phyloP scores from a whole-genome alignment of 2,113 vertebrate species.

The Pedionomus torquatus region DNA sequence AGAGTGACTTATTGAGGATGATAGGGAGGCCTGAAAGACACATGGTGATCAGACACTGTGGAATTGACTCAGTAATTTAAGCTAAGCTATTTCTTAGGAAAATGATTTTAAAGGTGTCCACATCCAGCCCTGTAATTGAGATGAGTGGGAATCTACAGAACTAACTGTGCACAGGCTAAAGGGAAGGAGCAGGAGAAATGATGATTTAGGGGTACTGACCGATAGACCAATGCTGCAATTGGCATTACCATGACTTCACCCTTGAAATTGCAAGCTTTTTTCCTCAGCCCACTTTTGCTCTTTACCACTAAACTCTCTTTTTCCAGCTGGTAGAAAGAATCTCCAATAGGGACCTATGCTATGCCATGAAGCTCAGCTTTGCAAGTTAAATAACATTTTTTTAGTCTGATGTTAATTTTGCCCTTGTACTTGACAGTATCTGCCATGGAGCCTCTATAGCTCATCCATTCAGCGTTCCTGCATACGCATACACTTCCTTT shows the following conservation, averaged over 20 bases:
- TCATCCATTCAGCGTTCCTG: not conserved
- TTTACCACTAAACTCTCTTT: not conserved
- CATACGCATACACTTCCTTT: not conserved
- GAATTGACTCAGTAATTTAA: not conserved
- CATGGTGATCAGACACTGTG: accelerated
- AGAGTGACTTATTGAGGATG: not conserved
- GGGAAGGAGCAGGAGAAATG: accelerated
- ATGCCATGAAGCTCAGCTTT: not conserved
- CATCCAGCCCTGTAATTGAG: not conserved
- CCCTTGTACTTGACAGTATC: not conserved
- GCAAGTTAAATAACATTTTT: not conserved
- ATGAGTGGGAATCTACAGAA: not conserved
- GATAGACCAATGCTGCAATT: not conserved
- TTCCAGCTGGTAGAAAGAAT: not conserved
- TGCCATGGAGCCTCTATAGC: accelerated
- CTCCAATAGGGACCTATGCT: not conserved
- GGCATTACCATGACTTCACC: not conserved
- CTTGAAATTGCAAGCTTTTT: accelerated
- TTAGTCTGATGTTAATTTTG: not conserved
- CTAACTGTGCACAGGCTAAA: not conserved
- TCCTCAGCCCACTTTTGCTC: not conserved
- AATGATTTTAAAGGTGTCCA: not conserved
- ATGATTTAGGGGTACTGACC: not conserved
- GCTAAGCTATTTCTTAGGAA: not conserved
- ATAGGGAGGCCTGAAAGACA: not conserved